These are phyloP conservation scores for Tenthredo livida DNA, from an alignment of 2,888 invertebrate species.

Conservation along the genomic window DNA sequence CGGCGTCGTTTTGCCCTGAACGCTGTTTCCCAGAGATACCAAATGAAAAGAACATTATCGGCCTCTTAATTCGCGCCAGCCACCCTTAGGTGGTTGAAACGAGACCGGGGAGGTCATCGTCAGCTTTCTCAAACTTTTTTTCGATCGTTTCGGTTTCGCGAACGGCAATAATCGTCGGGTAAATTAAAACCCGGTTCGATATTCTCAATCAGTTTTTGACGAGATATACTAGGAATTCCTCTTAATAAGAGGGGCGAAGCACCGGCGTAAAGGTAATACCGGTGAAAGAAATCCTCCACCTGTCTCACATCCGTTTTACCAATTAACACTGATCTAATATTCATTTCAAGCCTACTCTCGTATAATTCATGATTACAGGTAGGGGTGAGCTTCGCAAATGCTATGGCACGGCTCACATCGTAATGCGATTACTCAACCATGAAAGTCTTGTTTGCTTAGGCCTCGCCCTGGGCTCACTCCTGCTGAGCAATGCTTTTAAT, in stretches of 20 bases:
- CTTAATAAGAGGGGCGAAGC: no score
- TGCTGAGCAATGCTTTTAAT: conserved; percentile 50
- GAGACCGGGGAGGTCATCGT: neutral
- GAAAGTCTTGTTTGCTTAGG: conserved; percentile 53
- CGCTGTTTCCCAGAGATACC: conserved; percentile 32
- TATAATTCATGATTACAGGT: conserved; percentile 51
- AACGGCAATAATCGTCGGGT: neutral
- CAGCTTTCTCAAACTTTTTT: neutral
- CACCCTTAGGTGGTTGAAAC: neutral
- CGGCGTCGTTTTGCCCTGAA: conserved; percentile 32
- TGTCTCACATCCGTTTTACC: conserved; percentile 39
- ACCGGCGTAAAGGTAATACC: neutral
- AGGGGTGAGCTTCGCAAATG: conserved; percentile 24
- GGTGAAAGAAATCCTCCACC: neutral
- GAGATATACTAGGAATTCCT: no score
- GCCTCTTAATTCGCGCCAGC: conserved; percentile 33
- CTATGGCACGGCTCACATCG: conserved; percentile 41
- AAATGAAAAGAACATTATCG: conserved; percentile 40
- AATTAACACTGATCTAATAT: conserved; percentile 49
- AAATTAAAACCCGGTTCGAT: neutral
- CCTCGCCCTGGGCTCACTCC: conserved; percentile 49
- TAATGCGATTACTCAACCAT: conserved; percentile 51
- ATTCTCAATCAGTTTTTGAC: neutral
- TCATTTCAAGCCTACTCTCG: conserved; percentile 44
- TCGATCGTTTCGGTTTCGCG: neutral